A percentile compares a stretch with the other conserved stretches of the same genome.
Evolutionary conservation across 2,797 vertebrate species (phyloP).

Genomic region (Microctenopoma steveboyesi): DNA sequence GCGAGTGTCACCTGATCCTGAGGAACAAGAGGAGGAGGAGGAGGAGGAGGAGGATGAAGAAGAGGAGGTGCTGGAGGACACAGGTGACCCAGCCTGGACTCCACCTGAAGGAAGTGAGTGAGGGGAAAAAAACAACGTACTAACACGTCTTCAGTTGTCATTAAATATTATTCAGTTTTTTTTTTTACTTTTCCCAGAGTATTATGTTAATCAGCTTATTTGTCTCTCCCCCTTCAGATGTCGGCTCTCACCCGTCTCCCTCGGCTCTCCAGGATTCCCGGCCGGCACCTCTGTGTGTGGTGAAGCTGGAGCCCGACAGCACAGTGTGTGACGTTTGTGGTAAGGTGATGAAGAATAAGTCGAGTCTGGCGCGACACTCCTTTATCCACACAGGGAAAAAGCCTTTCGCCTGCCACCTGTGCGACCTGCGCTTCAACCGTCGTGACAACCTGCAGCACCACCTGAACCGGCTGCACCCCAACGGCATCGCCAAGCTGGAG

Average conservation of each 20-base stretch:
- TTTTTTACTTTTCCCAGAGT: no score
- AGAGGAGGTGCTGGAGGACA: constrained; percentile 7
- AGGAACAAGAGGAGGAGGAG: background rate
- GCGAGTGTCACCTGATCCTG: background rate
- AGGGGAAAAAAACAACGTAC: background rate
- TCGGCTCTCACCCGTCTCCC: background rate
- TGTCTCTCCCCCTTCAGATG: constrained; percentile 5
- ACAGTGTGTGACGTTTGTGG: constrained; percentile 70
- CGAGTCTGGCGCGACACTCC: constrained; percentile 71
- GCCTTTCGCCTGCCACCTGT: constrained; percentile 68
- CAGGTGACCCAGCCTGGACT: constrained; percentile 55
- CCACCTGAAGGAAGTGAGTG: constrained; percentile 37
- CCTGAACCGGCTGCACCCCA: constrained; percentile 61
- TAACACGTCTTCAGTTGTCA: no score
- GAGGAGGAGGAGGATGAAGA: constrained; percentile 3
- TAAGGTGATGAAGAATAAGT: constrained; percentile 75
- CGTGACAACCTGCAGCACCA: constrained; percentile 74
- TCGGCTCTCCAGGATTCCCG: background rate
- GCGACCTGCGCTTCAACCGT: constrained; percentile 71
- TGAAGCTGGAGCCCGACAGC: constrained; percentile 64
- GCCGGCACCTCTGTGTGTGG: constrained; percentile 7
- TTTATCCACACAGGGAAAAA: constrained; percentile 76
- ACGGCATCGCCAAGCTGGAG: constrained; percentile 38
- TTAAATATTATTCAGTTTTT: no score
- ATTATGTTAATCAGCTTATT: no score